phyloP scores from a whole-genome alignment of 1,140 invertebrate species.

The Drosophila busckii region DNA sequence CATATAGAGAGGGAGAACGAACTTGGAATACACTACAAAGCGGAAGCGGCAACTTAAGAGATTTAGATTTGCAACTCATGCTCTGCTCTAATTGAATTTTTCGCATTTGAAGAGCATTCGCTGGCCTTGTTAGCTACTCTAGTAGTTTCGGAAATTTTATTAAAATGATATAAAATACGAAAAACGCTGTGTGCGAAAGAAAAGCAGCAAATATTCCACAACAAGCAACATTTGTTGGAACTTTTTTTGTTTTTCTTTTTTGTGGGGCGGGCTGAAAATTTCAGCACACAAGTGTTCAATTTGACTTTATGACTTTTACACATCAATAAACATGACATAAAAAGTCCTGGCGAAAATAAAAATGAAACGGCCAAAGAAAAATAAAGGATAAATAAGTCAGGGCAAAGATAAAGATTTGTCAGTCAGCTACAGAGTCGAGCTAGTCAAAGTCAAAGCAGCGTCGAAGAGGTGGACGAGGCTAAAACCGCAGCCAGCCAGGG shows the following conservation, averaged over 20 bases:
- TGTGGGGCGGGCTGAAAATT: background rate
- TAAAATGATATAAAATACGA: conserved; percentile 43
- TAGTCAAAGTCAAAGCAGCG: background rate
- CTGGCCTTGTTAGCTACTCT: too few relatives aligned
- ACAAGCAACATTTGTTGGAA: conserved; percentile 4
- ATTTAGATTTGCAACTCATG: too few relatives aligned
- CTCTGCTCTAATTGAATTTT: too few relatives aligned
- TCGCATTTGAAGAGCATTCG: too few relatives aligned
- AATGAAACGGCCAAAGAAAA: conserved; percentile 66
- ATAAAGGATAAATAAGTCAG: conserved; percentile 75
- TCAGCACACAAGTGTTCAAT: conserved; percentile 67
- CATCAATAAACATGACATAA: conserved; percentile 77
- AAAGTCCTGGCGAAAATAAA: conserved; percentile 62
- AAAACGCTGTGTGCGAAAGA: background rate
- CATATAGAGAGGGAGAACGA: too few relatives aligned
- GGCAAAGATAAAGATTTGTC: conserved; percentile 70
- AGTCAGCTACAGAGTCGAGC: conserved; percentile 12
- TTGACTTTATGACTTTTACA: conserved; percentile 77
- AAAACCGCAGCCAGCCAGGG: conserved; percentile 63
- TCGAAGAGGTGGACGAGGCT: conserved; percentile 18
- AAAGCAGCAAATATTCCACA: conserved; percentile 12
- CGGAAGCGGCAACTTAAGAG: too few relatives aligned
- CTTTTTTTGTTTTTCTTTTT: conserved; percentile 2
- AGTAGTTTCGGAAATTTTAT: conserved; percentile 31
- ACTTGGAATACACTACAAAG: too few relatives aligned